A percentile compares a stretch with the other conserved stretches of the same genome.
Conservation (phyloP, 2,797 vertebrate species). For the Sebastiscus tertius region DNA sequence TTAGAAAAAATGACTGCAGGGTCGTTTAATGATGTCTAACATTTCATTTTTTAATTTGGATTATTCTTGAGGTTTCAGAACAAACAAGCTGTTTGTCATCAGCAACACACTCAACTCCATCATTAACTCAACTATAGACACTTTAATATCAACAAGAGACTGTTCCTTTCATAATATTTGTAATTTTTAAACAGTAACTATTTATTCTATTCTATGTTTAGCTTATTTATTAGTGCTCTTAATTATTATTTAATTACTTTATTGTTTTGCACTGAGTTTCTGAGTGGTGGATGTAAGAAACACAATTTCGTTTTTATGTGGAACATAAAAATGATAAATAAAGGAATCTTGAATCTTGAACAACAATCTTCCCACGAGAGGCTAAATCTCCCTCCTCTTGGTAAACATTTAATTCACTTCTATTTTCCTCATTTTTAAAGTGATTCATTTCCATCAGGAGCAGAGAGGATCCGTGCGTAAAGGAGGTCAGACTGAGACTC, state of each 20-base stretch:
- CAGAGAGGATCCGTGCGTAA: constrained; percentile 25
- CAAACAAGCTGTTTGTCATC: constrained; percentile 6
- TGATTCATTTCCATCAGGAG: neutral
- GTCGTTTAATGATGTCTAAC: neutral
- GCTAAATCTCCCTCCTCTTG: neutral
- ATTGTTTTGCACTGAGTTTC: no score
- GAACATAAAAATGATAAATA: no score
- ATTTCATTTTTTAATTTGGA: neutral
- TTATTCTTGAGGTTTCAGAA: neutral
- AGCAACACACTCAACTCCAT: neutral
- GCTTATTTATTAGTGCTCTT: no score
- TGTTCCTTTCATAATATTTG: no score
- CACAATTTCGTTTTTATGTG: no score
- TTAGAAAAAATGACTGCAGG: neutral
- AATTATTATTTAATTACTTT: no score
- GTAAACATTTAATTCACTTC: neutral
- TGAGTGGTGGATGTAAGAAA: no score
- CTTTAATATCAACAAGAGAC: neutral
- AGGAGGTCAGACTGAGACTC: neutral
- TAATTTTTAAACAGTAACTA: no score
- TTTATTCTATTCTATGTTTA: no score
- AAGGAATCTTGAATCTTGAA: neutral
- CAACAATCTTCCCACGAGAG: neutral
- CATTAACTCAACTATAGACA: constrained; percentile 3
- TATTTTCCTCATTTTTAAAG: neutral